phyloP scores from a whole-genome alignment of 2,797 vertebrate genomes.

The Macropodus opercularis region DNA sequence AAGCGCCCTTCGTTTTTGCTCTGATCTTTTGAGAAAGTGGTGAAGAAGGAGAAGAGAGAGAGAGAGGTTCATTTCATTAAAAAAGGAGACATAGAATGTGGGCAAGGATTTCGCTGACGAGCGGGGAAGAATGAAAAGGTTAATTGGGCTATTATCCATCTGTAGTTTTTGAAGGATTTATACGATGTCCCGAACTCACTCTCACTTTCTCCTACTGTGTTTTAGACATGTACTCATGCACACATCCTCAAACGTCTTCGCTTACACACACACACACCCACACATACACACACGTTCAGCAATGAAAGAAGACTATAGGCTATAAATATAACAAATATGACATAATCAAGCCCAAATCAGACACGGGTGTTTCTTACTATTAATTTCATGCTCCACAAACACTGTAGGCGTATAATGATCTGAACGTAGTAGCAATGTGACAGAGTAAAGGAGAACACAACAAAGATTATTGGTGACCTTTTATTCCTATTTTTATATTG shows the following conservation, averaged over 20 bases:
- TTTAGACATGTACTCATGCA: slow-evolving; percentile 71
- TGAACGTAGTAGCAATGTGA: background rate
- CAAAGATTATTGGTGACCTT: background rate
- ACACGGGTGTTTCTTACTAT: too few species aligned
- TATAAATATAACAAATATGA: background rate
- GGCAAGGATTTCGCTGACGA: slow-evolving; percentile 76
- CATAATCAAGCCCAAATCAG: background rate
- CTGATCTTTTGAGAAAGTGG: slow-evolving; percentile 63
- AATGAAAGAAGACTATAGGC: background rate
- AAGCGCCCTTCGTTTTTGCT: slow-evolving; percentile 54
- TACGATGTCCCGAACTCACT: slow-evolving; percentile 73
- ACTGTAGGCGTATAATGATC: too few species aligned
- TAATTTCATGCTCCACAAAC: too few species aligned
- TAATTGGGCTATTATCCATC: slow-evolving; percentile 85
- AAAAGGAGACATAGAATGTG: slow-evolving; percentile 41
- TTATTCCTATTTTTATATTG: background rate
- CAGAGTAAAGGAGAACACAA: background rate
- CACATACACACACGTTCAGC: slow-evolving; percentile 8
- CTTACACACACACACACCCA: background rate
- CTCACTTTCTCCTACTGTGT: slow-evolving; percentile 70
- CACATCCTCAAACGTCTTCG: slow-evolving; percentile 18
- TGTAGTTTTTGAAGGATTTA: slow-evolving; percentile 86
- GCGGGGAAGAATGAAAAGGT: slow-evolving; percentile 84
- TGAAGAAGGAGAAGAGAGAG: slow-evolving; percentile 44
- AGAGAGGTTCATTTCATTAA: slow-evolving; percentile 64